Conservation (phyloP, 2,797 vertebrate genomes). For the Periophthalmus magnuspinnatus region DNA sequence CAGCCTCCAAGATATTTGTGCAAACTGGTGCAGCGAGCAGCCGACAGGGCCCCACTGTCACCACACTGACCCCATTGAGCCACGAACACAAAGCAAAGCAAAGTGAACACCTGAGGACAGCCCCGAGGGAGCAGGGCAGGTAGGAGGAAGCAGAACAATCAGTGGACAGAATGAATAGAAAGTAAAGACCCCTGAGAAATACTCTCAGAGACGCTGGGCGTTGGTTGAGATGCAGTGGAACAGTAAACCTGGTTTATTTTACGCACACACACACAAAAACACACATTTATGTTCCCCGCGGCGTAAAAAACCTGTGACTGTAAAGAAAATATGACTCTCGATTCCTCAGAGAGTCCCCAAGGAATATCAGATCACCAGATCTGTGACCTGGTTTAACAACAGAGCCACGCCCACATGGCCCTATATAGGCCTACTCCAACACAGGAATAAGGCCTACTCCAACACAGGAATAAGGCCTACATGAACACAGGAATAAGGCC, state of each 20-base stretch:
- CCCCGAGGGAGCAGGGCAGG: slow-evolving; percentile 36
- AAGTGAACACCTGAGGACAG: slow-evolving; percentile 63
- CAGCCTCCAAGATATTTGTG: not conserved
- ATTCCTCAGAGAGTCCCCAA: slow-evolving; percentile 21
- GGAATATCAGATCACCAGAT: slow-evolving; percentile 40
- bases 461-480: not conserved
- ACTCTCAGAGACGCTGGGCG: slow-evolving; percentile 71
- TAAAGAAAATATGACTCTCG: slow-evolving; percentile 22
- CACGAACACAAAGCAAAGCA: slow-evolving; percentile 54
- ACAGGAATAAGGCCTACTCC: not conserved
- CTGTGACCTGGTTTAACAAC: slow-evolving; percentile 47
- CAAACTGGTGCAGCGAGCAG: slow-evolving; percentile 18
- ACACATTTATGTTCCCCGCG: slow-evolving; percentile 25
- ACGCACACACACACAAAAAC: slow-evolving; percentile 16
- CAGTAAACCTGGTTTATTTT: slow-evolving; percentile 47
- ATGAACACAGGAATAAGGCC: not conserved
- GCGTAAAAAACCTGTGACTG: slow-evolving; percentile 20
- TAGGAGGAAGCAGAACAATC: slow-evolving; percentile 70
- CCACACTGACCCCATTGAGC: slow-evolving; percentile 55
- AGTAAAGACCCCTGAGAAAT: slow-evolving; percentile 79
- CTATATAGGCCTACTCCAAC: not conserved
- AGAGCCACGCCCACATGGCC: slow-evolving; percentile 3
- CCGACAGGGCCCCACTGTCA: slow-evolving; percentile 38
- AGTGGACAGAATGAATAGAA: slow-evolving; percentile 64
- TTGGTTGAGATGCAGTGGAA: slow-evolving; percentile 54